Conservation (phyloP, 2,797 vertebrate species). For the Benthosema pterotum region DNA sequence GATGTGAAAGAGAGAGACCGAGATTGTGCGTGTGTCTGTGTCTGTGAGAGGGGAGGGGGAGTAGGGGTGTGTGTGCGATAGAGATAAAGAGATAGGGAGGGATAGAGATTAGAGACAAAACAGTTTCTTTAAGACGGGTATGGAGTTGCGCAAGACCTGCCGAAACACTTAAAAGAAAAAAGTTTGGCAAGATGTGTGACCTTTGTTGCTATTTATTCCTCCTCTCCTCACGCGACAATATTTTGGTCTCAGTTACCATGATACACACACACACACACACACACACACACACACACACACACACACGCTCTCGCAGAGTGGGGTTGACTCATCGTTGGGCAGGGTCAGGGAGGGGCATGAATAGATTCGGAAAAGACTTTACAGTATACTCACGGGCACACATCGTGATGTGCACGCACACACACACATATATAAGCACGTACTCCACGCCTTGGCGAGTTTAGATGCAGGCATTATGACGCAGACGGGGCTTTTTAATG, state of each 20-base stretch:
- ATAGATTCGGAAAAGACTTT: conserved; percentile 53
- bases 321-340: conserved; percentile 60
- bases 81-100: conserved; percentile 27
- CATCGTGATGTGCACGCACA: not conserved
- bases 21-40: conserved; percentile 21
- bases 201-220: conserved; percentile 31
- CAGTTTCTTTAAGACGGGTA: conserved; percentile 31
- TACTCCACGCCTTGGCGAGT: conserved; percentile 8
- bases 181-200: conserved; percentile 40
- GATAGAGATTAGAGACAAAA: conserved; percentile 24
- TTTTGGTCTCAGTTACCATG: conserved; percentile 60
- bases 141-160: conserved; percentile 35
- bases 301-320: conserved; percentile 13
- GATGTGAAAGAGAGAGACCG: conserved; percentile 14
- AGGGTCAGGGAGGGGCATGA: conserved; percentile 51
- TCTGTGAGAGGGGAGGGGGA: conserved; percentile 11
- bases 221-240: conserved; percentile 35
- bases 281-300: conserved; percentile 3
- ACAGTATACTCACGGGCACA: not conserved
- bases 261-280: conserved; percentile 37
- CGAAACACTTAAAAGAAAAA: conserved; percentile 33
- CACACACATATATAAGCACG: not conserved
- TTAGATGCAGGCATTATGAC: conserved; percentile 42
- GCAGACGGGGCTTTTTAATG: conserved; percentile 40
- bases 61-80: conserved; percentile 22